Conservation (phyloP, 2,797 vertebrate genomes). For the Danio choprae region DNA sequence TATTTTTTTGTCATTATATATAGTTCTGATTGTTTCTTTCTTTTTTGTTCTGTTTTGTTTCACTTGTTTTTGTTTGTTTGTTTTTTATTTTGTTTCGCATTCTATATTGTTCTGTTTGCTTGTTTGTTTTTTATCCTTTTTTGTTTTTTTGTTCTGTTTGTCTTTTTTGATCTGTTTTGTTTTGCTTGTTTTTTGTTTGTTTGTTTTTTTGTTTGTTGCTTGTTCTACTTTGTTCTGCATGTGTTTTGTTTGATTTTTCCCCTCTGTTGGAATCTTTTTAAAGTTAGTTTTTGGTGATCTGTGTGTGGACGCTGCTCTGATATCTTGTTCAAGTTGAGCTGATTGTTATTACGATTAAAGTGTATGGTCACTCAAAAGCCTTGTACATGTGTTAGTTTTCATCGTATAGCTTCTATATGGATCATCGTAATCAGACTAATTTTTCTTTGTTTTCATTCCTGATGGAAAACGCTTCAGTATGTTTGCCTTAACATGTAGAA, state of each 20-base stretch:
- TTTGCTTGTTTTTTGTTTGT: slow-evolving; percentile 17
- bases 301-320: slow-evolving; percentile 73
- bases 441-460: slow-evolving; percentile 79
- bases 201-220: too few relatives aligned
- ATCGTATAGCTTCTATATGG: slow-evolving; percentile 76
- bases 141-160: too few relatives aligned
- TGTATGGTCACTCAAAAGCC: slow-evolving; percentile 80
- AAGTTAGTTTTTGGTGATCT: slow-evolving; percentile 72
- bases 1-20: too few relatives aligned
- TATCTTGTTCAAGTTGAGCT: slow-evolving; percentile 67
- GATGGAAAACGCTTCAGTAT: slow-evolving; percentile 85
- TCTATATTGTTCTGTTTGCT: too few relatives aligned
- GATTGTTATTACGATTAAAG: slow-evolving; percentile 82
- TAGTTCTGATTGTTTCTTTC: too few relatives aligned
- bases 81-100: too few relatives aligned
- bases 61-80: too few relatives aligned
- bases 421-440: slow-evolving; percentile 79
- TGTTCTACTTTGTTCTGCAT: too few relatives aligned
- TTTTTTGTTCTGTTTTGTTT: too few relatives aligned
- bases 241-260: slow-evolving; percentile 63
- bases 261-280: slow-evolving; percentile 71
- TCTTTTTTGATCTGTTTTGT: too few relatives aligned
- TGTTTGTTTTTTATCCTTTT: too few relatives aligned
- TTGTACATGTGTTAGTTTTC: slow-evolving; percentile 84
- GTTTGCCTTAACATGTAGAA: slow-evolving; percentile 95